Evolutionary conservation across 2,113 vertebrate species (phyloP).

Genomic region (Paraplagusia blochii): DNA sequence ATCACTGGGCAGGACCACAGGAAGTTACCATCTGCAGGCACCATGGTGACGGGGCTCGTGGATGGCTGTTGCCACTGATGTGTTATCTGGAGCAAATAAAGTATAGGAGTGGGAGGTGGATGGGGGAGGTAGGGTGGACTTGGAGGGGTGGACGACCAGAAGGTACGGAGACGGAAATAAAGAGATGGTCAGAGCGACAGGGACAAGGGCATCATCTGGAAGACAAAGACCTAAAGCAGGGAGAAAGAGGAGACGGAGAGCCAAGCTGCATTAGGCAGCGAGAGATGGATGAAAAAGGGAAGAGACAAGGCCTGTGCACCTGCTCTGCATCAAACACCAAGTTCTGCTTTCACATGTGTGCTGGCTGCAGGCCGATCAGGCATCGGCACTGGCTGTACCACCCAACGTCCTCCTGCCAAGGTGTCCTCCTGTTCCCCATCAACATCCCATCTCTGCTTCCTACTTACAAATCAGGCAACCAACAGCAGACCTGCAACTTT

Average conservation of each 20-base stretch:
- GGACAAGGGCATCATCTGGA: conserved; percentile 17
- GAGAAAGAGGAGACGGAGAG: conserved; percentile 15
- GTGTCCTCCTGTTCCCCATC: conserved; percentile 40
- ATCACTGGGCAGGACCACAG: conserved; percentile 63
- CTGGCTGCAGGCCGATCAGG: conserved; percentile 55
- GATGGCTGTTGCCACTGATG: conserved; percentile 50
- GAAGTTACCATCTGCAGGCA: conserved; percentile 71
- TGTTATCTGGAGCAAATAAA: conserved; percentile 61
- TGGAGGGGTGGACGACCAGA: background rate
- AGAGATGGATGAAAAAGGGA: conserved; percentile 28
- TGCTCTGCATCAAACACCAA: conserved; percentile 50
- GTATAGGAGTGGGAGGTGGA: conserved; percentile 7
- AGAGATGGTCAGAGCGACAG: conserved; percentile 28
- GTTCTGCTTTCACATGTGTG: conserved; percentile 53
- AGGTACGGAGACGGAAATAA: conserved; percentile 26
- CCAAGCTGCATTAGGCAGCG: conserved; percentile 16
- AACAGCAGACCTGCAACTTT: background rate
- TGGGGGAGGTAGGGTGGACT: background rate
- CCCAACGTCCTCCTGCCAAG: conserved; percentile 47
- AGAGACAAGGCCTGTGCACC: conserved; percentile 52
- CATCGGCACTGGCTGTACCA: conserved; percentile 46
- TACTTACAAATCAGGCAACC: conserved; percentile 9
- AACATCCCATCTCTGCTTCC: conserved; percentile 34
- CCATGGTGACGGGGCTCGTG: conserved; percentile 61
- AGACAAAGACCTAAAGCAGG: conserved; percentile 40